Evolutionary conservation across 2,888 invertebrate species (phyloP).

Genomic region (Chalcosyrphus nemorum): DNA sequence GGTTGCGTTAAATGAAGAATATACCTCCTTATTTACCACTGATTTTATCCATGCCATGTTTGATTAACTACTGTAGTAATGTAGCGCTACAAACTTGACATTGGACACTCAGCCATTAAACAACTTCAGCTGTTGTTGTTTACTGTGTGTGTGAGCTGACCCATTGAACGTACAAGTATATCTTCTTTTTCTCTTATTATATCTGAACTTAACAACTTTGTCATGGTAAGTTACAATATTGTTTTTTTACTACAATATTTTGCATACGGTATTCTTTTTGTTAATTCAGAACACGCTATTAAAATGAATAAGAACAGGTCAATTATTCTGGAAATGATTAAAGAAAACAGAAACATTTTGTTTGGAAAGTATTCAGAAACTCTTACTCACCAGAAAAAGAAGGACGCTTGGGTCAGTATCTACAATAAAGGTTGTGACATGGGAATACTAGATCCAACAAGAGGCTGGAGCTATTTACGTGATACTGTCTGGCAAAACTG

Average conservation of each 20-base stretch:
- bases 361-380: neutral
- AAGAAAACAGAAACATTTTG: neutral
- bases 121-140: no score
- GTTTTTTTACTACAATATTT: neutral
- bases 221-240: neutral
- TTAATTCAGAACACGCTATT: neutral
- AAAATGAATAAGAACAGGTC: neutral
- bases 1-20: no score
- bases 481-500: constrained; percentile 8
- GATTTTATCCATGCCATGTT: no score
- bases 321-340: neutral
- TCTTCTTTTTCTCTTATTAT: no score
- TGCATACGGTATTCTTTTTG: neutral
- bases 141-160: no score
- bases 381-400: neutral
- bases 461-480: neutral
- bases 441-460: neutral
- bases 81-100: no score
- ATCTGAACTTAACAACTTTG: no score
- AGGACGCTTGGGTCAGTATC: neutral
- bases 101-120: no score
- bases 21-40: no score
- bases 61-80: no score
- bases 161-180: neutral
- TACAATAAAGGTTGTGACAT: neutral